phyloP scores from a whole-genome alignment of 2,888 invertebrate species.

The Oscheius sp. region DNA sequence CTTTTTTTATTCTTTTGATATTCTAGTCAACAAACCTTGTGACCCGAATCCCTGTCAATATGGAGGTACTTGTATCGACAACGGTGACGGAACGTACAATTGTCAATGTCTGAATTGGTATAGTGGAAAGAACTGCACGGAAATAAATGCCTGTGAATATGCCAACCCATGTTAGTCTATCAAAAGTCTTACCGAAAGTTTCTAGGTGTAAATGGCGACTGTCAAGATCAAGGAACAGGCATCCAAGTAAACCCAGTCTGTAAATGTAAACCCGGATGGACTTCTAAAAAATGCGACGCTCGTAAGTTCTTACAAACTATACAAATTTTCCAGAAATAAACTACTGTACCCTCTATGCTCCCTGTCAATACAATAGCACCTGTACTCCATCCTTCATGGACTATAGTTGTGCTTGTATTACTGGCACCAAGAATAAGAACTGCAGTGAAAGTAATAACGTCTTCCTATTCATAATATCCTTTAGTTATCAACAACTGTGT shows the following conservation, averaged over 20 bases:
- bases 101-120: not conserved
- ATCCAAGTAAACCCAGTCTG: conserved; percentile 5
- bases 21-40: not conserved
- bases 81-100: not conserved
- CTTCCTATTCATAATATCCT: not conserved
- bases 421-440: not conserved
- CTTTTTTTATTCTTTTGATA: not conserved
- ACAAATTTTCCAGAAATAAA: not conserved
- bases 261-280: not conserved
- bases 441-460: not conserved
- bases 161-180: conserved; percentile 8
- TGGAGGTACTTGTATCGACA: conserved; percentile 3
- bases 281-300: not conserved
- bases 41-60: conserved; percentile 1
- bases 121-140: not conserved
- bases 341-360: conserved; percentile 30
- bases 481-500: conserved; percentile 8
- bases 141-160: conserved; percentile 12
- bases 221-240: not conserved
- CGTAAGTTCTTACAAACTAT: not conserved
- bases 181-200: too few relatives aligned
- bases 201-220: conserved; percentile 12
- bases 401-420: not conserved
- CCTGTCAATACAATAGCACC: conserved; percentile 38
- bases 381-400: conserved; percentile 33